phyloP scores from a whole-genome alignment of 2,113 vertebrate species.

The Oceanodroma tethys region DNA sequence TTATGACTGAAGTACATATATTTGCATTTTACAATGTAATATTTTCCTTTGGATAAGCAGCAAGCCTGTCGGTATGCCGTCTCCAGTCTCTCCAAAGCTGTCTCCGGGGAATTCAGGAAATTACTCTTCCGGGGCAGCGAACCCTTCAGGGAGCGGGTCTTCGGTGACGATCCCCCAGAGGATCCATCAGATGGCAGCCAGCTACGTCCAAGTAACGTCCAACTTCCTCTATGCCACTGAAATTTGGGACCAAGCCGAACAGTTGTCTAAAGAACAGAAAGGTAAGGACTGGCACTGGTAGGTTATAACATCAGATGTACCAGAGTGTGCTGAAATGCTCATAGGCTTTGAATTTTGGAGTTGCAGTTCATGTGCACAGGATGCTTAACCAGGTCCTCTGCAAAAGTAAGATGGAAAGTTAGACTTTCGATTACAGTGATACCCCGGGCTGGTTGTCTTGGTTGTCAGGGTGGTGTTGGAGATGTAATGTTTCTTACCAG shows the following conservation, averaged over 20 bases:
- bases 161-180: conserved; percentile 97
- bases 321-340: not conserved
- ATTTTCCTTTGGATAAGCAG: conserved; percentile 49
- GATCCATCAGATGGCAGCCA: conserved; percentile 99
- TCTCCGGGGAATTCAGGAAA: conserved; percentile 91
- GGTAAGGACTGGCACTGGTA: conserved; percentile 66
- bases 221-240: conserved; percentile 98
- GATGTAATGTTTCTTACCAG: not conserved
- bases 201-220: conserved; percentile 97
- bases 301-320: not conserved
- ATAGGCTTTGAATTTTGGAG: accelerated
- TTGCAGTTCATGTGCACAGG: accelerated
- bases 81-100: conserved; percentile 95
- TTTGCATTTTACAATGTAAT: not conserved
- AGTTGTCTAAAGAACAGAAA: conserved; percentile 94
- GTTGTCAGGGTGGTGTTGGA: not conserved
- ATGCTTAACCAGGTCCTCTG: not conserved
- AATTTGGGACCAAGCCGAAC: conserved; percentile 99
- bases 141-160: conserved; percentile 84
- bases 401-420: not conserved
- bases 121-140: conserved; percentile 87
- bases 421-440: accelerated
- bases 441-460: not conserved
- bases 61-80: conserved; percentile 94
- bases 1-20: not conserved